A percentile compares a stretch with the other conserved stretches of the same genome.
These are phyloP conservation scores for Ibidorhyncha struthersii DNA, from an alignment of 2,113 vertebrate genomes.

Conservation along the genomic window DNA sequence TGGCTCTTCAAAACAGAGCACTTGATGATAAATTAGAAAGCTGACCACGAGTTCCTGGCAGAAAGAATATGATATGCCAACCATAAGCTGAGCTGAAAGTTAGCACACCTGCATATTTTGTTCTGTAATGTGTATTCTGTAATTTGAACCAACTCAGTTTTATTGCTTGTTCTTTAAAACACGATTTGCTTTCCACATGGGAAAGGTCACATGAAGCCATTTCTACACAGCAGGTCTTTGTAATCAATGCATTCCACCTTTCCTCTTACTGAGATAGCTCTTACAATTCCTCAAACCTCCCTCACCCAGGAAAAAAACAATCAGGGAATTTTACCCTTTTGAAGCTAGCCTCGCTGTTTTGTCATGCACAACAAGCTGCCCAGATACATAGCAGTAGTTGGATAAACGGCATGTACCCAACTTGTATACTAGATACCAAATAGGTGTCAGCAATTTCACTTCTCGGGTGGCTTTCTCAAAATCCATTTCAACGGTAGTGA, in stretches of 20 bases:
- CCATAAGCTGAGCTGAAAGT: background rate
- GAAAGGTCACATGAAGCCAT: rapidly evolving
- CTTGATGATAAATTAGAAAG: background rate
- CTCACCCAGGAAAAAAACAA: background rate
- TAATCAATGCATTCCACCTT: background rate
- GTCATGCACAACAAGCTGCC: too few species aligned
- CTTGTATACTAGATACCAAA: background rate
- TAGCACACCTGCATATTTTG: background rate
- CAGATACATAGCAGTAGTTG: background rate
- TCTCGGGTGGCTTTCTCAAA: background rate
- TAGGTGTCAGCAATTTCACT: background rate
- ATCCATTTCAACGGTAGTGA: background rate
- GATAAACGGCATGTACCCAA: background rate
- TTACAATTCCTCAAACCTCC: background rate
- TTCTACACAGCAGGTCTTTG: background rate
- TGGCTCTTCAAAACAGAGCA: background rate
- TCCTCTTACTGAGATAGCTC: background rate
- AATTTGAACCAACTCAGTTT: background rate
- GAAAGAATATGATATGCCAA: background rate
- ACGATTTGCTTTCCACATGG: background rate
- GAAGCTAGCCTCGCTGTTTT: background rate
- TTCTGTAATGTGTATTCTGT: background rate
- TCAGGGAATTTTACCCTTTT: background rate
- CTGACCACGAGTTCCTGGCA: background rate
- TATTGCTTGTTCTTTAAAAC: background rate